Evolutionary conservation across 2,888 invertebrate genomes (phyloP).

Genomic region (Synergus gifuensis): DNA sequence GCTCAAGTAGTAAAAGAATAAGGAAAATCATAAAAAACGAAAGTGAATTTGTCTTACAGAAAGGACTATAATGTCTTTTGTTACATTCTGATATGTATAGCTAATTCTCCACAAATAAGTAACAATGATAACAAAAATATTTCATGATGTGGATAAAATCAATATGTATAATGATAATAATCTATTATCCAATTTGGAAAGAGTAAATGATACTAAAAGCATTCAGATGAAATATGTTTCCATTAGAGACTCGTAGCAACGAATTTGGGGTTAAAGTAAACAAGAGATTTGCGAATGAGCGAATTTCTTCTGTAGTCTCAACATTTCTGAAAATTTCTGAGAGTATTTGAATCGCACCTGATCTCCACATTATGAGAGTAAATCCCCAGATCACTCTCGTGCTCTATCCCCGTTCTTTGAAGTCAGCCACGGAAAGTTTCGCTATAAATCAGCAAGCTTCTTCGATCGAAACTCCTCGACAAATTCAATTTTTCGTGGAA

Average conservation of each 20-base stretch:
- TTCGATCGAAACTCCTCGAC: conserved; percentile 4
- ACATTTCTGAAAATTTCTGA: conserved; percentile 8
- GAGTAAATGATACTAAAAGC: not conserved
- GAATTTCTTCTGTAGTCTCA: not conserved
- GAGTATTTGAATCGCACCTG: conserved; percentile 19
- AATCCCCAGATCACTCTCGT: conserved; percentile 17
- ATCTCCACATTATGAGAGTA: conserved; percentile 28
- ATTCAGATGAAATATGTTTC: not conserved
- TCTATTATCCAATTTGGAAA: not conserved
- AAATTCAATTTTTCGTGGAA: conserved; percentile 2
- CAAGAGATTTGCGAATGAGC: not conserved
- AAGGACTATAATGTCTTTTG: not conserved
- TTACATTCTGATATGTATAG: no score
- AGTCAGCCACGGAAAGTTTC: not conserved
- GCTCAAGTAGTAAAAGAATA: not conserved
- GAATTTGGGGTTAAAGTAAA: conserved; percentile 9
- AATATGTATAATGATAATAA: no score
- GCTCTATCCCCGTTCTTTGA: not conserved
- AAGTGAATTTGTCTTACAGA: not conserved
- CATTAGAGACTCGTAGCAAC: not conserved
- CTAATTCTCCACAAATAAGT: not conserved
- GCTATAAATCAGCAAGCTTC: conserved; percentile 5
- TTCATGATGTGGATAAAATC: no score
- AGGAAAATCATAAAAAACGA: not conserved
- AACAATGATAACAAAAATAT: no score